Evolutionary conservation across 2,888 invertebrate species (phyloP), one percentile per base, ranked within the genome.

Genomic region (Epiperipatus broadwayi): DNA sequence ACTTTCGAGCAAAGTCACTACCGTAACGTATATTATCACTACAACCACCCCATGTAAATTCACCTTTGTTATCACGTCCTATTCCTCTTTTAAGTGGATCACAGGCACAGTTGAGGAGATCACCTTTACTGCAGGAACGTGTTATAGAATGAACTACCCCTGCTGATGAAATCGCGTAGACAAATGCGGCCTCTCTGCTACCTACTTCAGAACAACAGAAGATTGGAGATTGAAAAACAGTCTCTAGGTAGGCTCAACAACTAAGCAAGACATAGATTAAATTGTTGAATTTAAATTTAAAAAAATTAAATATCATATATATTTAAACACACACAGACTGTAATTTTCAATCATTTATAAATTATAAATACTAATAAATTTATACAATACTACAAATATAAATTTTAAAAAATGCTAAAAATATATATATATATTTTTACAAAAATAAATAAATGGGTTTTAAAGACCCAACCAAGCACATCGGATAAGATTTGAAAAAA

Each of bases 1-100:
- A 59, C 39, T 49, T 51, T 10, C 55, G 44, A 4, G 55, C 51
- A 42, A 57, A 58, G 2, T 47, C 49, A 18, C 49, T 49, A 3
- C 59, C 58, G 39, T 53, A 60, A 21, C 51, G 47, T 5, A 59
- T 50, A 43, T 57, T 56, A 43, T 60, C 57, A 10, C 55, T 53
- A 35, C 59, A 59, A 5, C 59, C 59, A 19, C 54, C 49, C 51
- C 56, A 56, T 19, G 48, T 47, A 46, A 48, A 59, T 4, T 52
- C 48, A 1, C 44, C 37, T 16, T 44, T 21, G 35, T 20, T 12
- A 21, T 35, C 31, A 5, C 15, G 41, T 18, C 15, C n/a, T 10
- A 15, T 15, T 14, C 45, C 48, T 27, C 39, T 35, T 16, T 41
- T 41, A 10, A 29, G 21, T 1, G 42, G 36, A 21, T 48, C 48